Evolutionary conservation across 2,113 vertebrate genomes (phyloP).

Genomic region (Enhydra lutris): DNA sequence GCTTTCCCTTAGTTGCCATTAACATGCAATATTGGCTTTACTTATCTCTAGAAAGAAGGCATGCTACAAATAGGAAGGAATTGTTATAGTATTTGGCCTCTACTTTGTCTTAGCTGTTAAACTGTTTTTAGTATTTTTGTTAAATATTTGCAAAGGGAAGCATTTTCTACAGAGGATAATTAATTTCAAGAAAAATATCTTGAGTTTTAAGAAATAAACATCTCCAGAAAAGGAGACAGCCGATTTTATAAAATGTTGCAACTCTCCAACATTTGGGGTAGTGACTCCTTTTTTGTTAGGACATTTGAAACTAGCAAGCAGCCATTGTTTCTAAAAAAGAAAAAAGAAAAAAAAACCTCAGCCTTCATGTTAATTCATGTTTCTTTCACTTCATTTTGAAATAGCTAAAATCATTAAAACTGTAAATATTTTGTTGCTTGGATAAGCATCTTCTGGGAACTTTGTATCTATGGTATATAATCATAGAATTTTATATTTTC

Average conservation of each 20-base stretch:
- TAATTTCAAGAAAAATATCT: conserved; percentile 88
- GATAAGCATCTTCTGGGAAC: conserved; percentile 90
- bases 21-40: conserved; percentile 75
- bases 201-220: conserved; percentile 87
- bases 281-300: conserved; percentile 86
- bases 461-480: conserved; percentile 95
- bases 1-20: conserved; percentile 79
- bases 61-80: conserved; percentile 77
- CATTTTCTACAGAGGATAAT: conserved; percentile 89
- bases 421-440: conserved; percentile 93
- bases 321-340: conserved; percentile 83
- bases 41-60: conserved; percentile 78
- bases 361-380: conserved; percentile 72
- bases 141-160: conserved; percentile 88
- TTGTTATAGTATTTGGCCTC: conserved; percentile 82
- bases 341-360: conserved; percentile 58
- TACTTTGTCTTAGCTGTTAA: conserved; percentile 86
- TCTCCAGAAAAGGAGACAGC: conserved; percentile 88
- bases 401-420: conserved; percentile 84
- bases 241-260: conserved; percentile 88
- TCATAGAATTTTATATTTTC: conserved; percentile 95
- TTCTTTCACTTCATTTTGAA: conserved; percentile 85
- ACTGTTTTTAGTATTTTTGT: conserved; percentile 89
- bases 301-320: conserved; percentile 84
- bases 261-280: conserved; percentile 95